These are phyloP conservation scores for Nephrotoma guestfalica DNA, from an alignment of 2,888 invertebrate genomes.

Conservation along the genomic window DNA sequence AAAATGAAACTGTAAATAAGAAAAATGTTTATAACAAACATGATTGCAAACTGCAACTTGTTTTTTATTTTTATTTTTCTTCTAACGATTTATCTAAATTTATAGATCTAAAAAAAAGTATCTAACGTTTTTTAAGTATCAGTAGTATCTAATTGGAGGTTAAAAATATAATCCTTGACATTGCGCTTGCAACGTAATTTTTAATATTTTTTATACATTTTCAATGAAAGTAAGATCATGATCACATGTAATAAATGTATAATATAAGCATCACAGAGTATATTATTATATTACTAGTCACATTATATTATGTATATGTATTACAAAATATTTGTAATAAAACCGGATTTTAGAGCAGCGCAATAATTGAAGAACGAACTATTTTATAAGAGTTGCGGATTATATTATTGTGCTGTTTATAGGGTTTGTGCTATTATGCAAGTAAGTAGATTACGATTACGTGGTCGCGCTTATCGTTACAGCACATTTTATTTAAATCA, in stretches of 20 bases:
- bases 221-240: constrained; percentile 3
- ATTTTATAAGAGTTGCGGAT: not conserved
- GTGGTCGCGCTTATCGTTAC: not conserved
- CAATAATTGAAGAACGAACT: not conserved
- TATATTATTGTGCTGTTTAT: not conserved
- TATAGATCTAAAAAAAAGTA: not conserved
- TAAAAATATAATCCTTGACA: not conserved
- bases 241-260: not conserved
- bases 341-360: not conserved
- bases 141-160: not conserved
- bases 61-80: not conserved
- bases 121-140: not conserved
- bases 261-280: not conserved
- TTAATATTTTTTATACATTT: not conserved
- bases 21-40: not conserved
- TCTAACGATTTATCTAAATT: not conserved
- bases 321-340: not conserved
- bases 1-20: not conserved
- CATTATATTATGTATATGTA: not conserved
- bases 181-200: not conserved
- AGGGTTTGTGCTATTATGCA: not conserved
- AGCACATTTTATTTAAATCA: not conserved
- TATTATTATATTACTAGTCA: not conserved
- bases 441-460: not conserved
- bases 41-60: not conserved